phyloP scores from a whole-genome alignment of 2,888 invertebrate species.

The Perizoma affinitatum region DNA sequence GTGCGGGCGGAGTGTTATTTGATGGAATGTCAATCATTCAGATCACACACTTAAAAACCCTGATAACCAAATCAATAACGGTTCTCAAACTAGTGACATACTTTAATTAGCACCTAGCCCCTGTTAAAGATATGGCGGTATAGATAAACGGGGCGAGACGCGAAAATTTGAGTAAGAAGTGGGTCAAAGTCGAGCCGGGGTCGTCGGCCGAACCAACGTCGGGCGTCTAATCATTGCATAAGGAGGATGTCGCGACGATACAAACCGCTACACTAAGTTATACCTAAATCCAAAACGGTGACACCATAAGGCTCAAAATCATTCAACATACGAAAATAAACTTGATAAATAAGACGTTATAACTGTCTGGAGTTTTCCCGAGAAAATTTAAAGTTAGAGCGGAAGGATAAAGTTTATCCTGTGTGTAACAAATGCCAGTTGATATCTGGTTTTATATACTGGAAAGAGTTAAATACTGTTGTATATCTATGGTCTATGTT shows the following conservation, averaged over 20 bases:
- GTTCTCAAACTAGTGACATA: too few species aligned
- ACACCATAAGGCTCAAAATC: slow-evolving; percentile 43
- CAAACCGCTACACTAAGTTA: slow-evolving; percentile 41
- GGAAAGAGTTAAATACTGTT: slow-evolving; percentile 37
- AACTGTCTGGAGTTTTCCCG: slow-evolving; percentile 46
- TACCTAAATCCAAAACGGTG: slow-evolving; percentile 36
- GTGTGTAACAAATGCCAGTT: slow-evolving; percentile 45
- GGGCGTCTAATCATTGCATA: slow-evolving; percentile 76
- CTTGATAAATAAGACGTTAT: slow-evolving; percentile 50
- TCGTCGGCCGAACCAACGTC: slow-evolving; percentile 65
- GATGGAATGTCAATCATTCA: neutral
- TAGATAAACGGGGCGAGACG: slow-evolving; percentile 67
- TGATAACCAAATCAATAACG: slow-evolving; percentile 5
- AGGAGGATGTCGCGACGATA: slow-evolving; percentile 64
- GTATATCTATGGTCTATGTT: too few species aligned
- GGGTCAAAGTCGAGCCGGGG: slow-evolving; percentile 80
- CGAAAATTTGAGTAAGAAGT: slow-evolving; percentile 80
- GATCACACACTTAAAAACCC: slow-evolving; percentile 15
- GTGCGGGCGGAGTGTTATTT: too few species aligned
- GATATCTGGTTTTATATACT: slow-evolving; percentile 38
- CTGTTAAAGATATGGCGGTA: slow-evolving; percentile 48
- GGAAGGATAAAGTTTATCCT: slow-evolving; percentile 46
- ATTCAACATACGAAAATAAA: slow-evolving; percentile 30
- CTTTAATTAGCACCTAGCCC: slow-evolving; percentile 21
- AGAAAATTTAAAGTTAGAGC: slow-evolving; percentile 44